Percentiles rank a stretch among this genome's conserved stretches.
Evolutionary conservation across 2,113 vertebrate species (phyloP).

Genomic region (Rhea pennata): DNA sequence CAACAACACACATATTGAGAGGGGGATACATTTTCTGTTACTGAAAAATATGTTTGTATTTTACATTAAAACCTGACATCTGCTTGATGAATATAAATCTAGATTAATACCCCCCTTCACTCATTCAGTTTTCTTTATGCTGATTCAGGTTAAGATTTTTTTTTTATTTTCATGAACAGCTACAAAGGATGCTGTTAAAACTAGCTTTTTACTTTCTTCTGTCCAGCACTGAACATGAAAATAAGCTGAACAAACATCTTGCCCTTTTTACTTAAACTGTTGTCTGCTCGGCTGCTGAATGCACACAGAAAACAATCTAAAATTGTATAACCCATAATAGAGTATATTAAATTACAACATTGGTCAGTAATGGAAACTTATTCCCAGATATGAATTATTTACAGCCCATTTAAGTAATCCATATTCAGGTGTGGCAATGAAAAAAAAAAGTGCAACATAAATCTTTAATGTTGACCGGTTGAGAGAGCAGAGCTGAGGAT

Average conservation of each 20-base stretch:
- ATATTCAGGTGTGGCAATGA: slow-evolving; percentile 97
- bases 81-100: slow-evolving; percentile 73
- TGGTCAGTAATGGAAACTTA: slow-evolving; percentile 95
- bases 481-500: slow-evolving; percentile 85
- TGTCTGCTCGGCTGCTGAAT: slow-evolving; percentile 79
- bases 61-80: slow-evolving; percentile 73
- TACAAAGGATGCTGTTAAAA: slow-evolving; percentile 68
- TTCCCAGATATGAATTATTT: slow-evolving; percentile 99
- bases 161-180: slow-evolving; percentile 64
- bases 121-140: slow-evolving; percentile 72
- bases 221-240: slow-evolving; percentile 68
- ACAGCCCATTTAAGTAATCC: slow-evolving; percentile 98
- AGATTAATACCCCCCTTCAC: slow-evolving; percentile 63
- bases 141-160: slow-evolving; percentile 76
- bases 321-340: slow-evolving; percentile 88
- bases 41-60: slow-evolving; percentile 71
- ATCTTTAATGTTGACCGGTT: slow-evolving; percentile 91
- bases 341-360: slow-evolving; percentile 97
- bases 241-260: slow-evolving; percentile 80
- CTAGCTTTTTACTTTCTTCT: slow-evolving; percentile 68
- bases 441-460: slow-evolving; percentile 88
- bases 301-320: slow-evolving; percentile 87
- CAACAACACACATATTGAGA: slow-evolving; percentile 59
- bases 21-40: slow-evolving; percentile 65
- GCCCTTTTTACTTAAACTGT: slow-evolving; percentile 83